Conservation (phyloP, 2,888 invertebrate species). For the Meta bourneti region DNA sequence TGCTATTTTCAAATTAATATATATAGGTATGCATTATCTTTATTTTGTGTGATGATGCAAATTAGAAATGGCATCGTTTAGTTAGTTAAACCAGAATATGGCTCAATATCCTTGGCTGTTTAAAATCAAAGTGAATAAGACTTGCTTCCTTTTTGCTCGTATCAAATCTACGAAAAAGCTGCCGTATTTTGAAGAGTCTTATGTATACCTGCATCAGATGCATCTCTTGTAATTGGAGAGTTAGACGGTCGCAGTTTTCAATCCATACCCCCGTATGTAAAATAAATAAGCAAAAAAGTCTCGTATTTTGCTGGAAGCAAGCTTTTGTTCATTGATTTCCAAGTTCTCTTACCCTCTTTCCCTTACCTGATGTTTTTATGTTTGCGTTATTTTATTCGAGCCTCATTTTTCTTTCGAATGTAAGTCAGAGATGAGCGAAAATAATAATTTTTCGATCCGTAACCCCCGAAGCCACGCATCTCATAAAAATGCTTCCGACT, state of each 20-base stretch:
- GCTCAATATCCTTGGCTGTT: too few species aligned
- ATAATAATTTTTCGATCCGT: slow-evolving; percentile 64
- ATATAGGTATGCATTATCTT: too few species aligned
- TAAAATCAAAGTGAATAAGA: not conserved
- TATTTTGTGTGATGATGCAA: too few species aligned
- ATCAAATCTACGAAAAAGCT: not conserved
- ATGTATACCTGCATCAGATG: slow-evolving; percentile 38
- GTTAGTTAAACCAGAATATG: too few species aligned
- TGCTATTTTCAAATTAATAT: too few species aligned
- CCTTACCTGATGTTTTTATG: slow-evolving; percentile 18
- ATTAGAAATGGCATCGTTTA: too few species aligned
- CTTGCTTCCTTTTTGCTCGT: not conserved
- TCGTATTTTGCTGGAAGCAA: not conserved
- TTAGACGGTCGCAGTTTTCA: slow-evolving; percentile 49
- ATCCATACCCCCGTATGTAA: slow-evolving; percentile 23
- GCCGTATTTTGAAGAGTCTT: not conserved
- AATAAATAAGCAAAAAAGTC: slow-evolving; percentile 50
- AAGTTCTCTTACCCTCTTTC: slow-evolving; percentile 19
- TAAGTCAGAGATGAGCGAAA: slow-evolving; percentile 40
- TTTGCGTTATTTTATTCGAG: slow-evolving; percentile 57
- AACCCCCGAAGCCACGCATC: slow-evolving; percentile 43
- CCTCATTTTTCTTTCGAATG: slow-evolving; percentile 47
- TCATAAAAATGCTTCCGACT: slow-evolving; percentile 26
- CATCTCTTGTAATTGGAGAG: slow-evolving; percentile 65
- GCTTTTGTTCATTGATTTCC: slow-evolving; percentile 59